Base-by-base conservation (phyloP, 2,888 invertebrate species). In the Protophormia terraenovae region DNA sequence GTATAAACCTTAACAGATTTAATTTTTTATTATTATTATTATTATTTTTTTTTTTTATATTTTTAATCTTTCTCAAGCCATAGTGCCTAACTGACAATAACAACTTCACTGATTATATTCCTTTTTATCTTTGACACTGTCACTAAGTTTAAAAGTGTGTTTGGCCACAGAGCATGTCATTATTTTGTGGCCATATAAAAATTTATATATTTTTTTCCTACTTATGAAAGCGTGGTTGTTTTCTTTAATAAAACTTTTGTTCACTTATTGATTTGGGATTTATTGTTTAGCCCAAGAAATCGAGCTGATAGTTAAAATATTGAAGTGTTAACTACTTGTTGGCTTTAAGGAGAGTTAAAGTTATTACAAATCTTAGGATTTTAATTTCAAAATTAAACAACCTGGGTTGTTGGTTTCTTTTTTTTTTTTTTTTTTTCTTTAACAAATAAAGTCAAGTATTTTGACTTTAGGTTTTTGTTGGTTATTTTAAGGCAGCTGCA, bases 311-410 rank as follows among this genome's bases (percentile, higher is more conserved):
- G n/a, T n/a, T 55, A n/a, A 60, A 62, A 29, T 27, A 66, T 35
- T 71, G 71, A 85, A 85, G 82, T 85, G 85, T 85, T 85, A 85
- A 79, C 75, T 85, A 81, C 71, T 72, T 66, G 71, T 32, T 84
- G 16, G 64, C 47, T 10, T 47, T 78, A 55, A 55, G 24, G 27
- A 47, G 19, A 22, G 50, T 24, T 6, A 7, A 47, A 16, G n/a
- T 16, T 47, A 6, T 16, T 27, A 19, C n/a, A 76, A 76, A 22
- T 24, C 32, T 55, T 29, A 22, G 24, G n/a, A 10, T 29, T 66
- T 53, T 55, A 47, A 47, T 24, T 27, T 7, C 6, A 16, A 47
- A 38, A 24, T 50, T 64, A n/a, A n/a, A n/a, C n/a, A n/a, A n/a
- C n/a, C n/a, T n/a, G n/a, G n/a, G n/a, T 24, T 32, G 66, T 35